phyloP scores from a whole-genome alignment of 1,140 invertebrate species.

The Sitobion miscanthi region DNA sequence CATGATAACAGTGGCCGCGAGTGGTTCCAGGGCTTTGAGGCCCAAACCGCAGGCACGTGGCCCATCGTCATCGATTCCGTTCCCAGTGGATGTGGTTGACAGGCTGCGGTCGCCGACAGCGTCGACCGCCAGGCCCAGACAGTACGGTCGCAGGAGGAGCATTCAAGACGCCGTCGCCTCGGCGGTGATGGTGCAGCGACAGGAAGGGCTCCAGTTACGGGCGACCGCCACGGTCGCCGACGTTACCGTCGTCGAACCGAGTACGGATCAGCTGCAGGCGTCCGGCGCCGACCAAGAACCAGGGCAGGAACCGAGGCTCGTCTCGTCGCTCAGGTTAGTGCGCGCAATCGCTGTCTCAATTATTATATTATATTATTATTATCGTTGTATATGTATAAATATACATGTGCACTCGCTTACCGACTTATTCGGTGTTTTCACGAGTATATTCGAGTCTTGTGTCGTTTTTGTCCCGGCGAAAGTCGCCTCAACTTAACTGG shows the following conservation, averaged over 20 bases:
- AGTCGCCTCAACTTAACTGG: not conserved
- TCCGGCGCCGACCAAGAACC: not conserved
- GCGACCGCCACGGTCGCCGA: not conserved
- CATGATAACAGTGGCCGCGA: slow-evolving; percentile 49
- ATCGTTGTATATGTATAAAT: not conserved
- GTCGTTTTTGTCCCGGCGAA: not conserved
- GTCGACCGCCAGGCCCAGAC: slow-evolving; percentile 4
- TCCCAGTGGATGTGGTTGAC: slow-evolving; percentile 30
- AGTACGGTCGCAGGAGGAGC: slow-evolving; percentile 41
- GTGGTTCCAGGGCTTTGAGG: not conserved
- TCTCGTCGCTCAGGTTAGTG: slow-evolving; percentile 16
- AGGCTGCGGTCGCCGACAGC: not conserved
- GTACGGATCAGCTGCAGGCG: not conserved
- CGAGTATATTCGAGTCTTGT: not conserved
- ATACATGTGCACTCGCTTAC: not conserved
- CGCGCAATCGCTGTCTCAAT: not conserved
- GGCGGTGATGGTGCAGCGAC: not conserved
- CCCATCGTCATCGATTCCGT: not conserved
- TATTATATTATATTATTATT: not conserved
- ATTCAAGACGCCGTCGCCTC: not conserved
- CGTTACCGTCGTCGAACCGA: not conserved
- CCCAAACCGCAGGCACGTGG: not conserved
- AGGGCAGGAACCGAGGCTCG: not conserved
- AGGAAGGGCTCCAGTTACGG: not conserved
- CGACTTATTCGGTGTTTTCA: not conserved